Base-by-base conservation (phyloP, 2,888 invertebrate genomes). In the Xestia rhomboidea region DNA sequence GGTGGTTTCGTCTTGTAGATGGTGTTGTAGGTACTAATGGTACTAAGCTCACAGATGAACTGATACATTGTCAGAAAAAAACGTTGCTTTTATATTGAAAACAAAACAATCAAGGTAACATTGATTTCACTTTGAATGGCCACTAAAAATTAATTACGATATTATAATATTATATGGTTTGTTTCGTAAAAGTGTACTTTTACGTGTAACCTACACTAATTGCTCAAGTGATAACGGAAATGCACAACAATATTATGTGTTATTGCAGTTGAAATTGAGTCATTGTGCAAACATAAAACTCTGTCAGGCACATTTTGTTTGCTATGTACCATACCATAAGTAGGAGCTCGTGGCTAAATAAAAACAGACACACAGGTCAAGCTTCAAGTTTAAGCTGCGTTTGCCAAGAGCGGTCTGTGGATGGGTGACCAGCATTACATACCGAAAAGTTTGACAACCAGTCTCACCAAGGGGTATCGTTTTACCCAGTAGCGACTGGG, bases 31-130 rank as follows among this genome's bases (percentile, higher is more conserved):
- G n/a, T 74, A 27, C 63, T 70, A 73, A 64, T 72, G 15, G 34
- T 63, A 73, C 68, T 73, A 74, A 71, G 63, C 75, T 74, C 46
- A 67, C 68, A 76, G 54, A 73, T 74, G 57, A 75, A 87, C 77
- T 85, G 88, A 88, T 93, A 92, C 62, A 30, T 69, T 66, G 6
- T n/a, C 46, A 57, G 27, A 71, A 78, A 74, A 74, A 73, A 66
- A 21, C 34, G 27, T 78, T 60, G 63, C 83, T 81, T 85, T 80
- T 85, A 85, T 84, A 84, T 83, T 44, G 57, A 75, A 67, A 80
- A 75, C 57, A 87, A 75, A 70, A 71, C 67, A 72, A 79, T 66
- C 84, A 87, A 84, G 85, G 84, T 76, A 76, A 81, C 63, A 66
- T 30, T 78, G 76, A 78, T 84, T 87, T 85, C 87, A 54, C 80